Base-by-base conservation (phyloP, 2,888 invertebrate species). In the Metallyticus violacea region DNA sequence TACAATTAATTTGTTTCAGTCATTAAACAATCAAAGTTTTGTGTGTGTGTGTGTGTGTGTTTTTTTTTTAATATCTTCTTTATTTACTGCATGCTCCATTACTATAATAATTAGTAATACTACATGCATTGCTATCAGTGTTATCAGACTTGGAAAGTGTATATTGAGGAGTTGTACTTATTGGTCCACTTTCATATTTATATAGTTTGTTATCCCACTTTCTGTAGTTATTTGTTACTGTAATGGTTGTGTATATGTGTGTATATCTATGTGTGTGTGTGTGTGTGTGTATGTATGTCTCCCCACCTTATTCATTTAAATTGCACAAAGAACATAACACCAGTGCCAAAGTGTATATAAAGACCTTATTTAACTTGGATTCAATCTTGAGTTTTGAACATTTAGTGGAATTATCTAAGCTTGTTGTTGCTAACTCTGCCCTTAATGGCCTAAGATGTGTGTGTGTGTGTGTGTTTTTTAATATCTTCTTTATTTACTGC, bases 281-380 rank as follows among this genome's bases (percentile, higher is more conserved):
- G n/a, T n/a, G n/a, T n/a, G n/a, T n/a, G n/a, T n/a, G n/a, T n/a
- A n/a, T n/a, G n/a, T n/a, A n/a, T n/a, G n/a, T n/a, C n/a, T n/a
- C n/a, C n/a, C n/a, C n/a, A n/a, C n/a, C n/a, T n/a, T n/a, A n/a
- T n/a, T n/a, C n/a, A n/a, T n/a, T n/a, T n/a, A 15, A 62, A 81
- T 7, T 82, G 76, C 82, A 82, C 26, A 26, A 22, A 40, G 26
- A 62, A 82, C 27, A 80, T 80, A 80, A 26, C 82, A 76, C 82
- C 62, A 82, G 82, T 82, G 82, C 82, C 82, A 82, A 82, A 82
- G 82, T 82, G 82, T 82, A 82, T 15, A 81, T 81, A 81, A 25
- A 26, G 6, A 22, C n/a, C n/a, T 25, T 30, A 30, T 7, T 81
- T 30, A n/a, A 40, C 15, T 40, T 40, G 25, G 22, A 76, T 22